A percentile compares a stretch with the other conserved stretches of the same genome.
Evolutionary conservation across 2,797 vertebrate species (phyloP).

Genomic region (Urophycis tenuis): DNA sequence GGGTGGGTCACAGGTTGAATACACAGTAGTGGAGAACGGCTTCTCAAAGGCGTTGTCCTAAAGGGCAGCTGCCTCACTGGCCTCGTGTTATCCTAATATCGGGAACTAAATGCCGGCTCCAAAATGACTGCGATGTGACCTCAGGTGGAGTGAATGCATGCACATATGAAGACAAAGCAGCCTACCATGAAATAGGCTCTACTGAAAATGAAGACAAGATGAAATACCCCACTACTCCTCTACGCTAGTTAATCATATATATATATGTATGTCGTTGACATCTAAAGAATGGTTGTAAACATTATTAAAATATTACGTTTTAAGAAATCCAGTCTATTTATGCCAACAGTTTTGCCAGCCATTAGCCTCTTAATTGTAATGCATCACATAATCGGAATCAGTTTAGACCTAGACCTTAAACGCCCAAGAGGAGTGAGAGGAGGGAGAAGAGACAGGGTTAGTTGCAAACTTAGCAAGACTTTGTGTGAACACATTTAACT

Average conservation of each 20-base stretch:
- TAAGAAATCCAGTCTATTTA: neutral
- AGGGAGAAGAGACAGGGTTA: neutral
- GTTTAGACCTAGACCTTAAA: neutral
- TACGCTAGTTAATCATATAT: neutral
- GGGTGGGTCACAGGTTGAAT: conserved; percentile 26
- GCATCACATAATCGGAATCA: neutral
- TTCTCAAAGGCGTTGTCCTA: conserved; percentile 28
- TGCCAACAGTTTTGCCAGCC: neutral
- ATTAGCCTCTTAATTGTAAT: neutral
- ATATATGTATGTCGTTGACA: neutral
- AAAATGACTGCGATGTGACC: neutral
- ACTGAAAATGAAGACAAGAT: conserved; percentile 2
- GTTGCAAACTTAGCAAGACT: neutral
- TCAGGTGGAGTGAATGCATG: neutral
- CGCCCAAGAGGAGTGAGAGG: neutral
- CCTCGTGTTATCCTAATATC: conserved; percentile 25
- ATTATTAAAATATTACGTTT: neutral
- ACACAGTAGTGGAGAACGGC: conserved; percentile 26
- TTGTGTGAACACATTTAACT: neutral
- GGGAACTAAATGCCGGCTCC: conserved; percentile 26
- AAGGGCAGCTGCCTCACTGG: conserved; percentile 36
- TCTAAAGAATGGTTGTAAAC: neutral
- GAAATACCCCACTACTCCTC: neutral
- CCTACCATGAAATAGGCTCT: conserved; percentile 1
- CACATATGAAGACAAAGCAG: neutral